phyloP scores from a whole-genome alignment of 2,113 vertebrate species.

The Hyperopisus bebe region DNA sequence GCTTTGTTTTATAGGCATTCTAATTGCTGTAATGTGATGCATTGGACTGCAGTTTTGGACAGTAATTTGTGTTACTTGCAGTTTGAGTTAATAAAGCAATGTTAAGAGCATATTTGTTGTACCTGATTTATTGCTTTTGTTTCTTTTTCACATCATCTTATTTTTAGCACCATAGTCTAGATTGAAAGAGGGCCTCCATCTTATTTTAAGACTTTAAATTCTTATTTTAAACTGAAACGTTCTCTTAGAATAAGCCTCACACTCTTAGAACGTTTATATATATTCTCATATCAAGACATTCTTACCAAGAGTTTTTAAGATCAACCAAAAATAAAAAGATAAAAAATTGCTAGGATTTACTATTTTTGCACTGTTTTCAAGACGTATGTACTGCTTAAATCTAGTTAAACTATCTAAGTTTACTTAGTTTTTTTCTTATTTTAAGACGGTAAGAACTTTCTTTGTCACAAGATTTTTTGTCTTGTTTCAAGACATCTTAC shows the following conservation, averaged over 20 bases:
- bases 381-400: not conserved
- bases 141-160: conserved; percentile 9
- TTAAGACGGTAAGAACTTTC: too few species aligned
- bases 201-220: not conserved
- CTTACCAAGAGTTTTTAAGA: conserved; percentile 11
- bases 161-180: conserved; percentile 10
- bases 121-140: conserved; percentile 9
- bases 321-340: not conserved
- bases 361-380: not conserved
- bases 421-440: not conserved
- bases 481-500: too few species aligned
- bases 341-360: not conserved
- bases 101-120: conserved; percentile 15
- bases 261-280: conserved; percentile 8
- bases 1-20: not conserved
- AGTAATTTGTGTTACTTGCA: conserved; percentile 10
- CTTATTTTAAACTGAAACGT: not conserved
- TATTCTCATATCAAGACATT: conserved; percentile 18
- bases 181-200: not conserved
- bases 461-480: too few species aligned
- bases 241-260: not conserved
- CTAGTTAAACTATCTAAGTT: not conserved
- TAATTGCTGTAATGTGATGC: conserved; percentile 1
- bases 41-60: conserved; percentile 5
- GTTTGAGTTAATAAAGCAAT: conserved; percentile 11